Base-by-base conservation (phyloP, 1,140 invertebrate species). In the Drosophila insularis region DNA sequence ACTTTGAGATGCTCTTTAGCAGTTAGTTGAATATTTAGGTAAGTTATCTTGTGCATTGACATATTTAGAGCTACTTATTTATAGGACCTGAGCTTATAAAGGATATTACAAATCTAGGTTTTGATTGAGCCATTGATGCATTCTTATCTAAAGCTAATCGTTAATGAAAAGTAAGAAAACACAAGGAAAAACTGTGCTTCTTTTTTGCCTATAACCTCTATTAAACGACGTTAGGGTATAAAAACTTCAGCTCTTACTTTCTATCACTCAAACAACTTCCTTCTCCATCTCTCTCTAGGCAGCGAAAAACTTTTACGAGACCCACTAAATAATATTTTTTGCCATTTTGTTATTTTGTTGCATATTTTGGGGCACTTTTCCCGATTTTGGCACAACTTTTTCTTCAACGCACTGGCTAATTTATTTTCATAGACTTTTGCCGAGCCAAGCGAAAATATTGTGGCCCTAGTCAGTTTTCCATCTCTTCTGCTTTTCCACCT, bases 361-460 rank as follows among this genome's bases (percentile, higher is more conserved):
- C 81, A 85, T 78, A 85, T 85, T 74, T 85, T 69, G 54, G 63
- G 65, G 68, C 39, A 37, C 40, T 68, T 59, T 50, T 21, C 8
- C 43, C 35, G 11, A 21, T 50, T 50, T 50, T 21, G 43, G 43
- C 43, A 19, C 17, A 50, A 50, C 43, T 50, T 50, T 50, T 50
- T 17, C 43, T 74, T 74, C 74, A 78, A 61, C 63, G 61, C 80
- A 72, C 32, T 27, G 65, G 54, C 77, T 84, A 81, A 85, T 86
- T 85, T 86, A 78, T 81, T 85, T 86, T 78, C 81, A 86, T 79
- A 72, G 71, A 75, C 81, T 50, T 50, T 50, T 39, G 39, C 60
- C 65, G 65, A 67, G 35, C 23, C 64, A 66, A 80, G 63, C 5
- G 35, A 58, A 60, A 32, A 37, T 37, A 37, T 21, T 50, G 7